phyloP scores from a whole-genome alignment of 35 echinoderm and acorn worm genomes.

The Apostichopus japonicus region DNA sequence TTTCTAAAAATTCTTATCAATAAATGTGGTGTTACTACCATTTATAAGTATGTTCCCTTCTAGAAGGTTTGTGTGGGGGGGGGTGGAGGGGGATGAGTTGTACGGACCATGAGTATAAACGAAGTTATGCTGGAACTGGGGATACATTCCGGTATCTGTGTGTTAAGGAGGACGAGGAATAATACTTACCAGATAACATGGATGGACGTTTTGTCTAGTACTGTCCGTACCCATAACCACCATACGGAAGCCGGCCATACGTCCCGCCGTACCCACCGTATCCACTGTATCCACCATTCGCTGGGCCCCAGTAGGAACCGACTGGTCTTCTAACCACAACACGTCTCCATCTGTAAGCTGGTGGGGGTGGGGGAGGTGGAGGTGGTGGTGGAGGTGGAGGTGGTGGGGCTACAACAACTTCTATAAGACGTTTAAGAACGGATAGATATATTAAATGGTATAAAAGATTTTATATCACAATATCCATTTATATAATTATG shows the following conservation, averaged over 20 bases:
- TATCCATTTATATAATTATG: too few relatives aligned
- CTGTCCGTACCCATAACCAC: background rate
- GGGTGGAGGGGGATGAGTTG: too few relatives aligned
- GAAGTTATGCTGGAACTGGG: too few relatives aligned
- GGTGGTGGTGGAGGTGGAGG: slow-evolving; percentile 25
- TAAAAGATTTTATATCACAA: too few relatives aligned
- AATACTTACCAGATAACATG: background rate
- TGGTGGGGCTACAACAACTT: slow-evolving; percentile 5
- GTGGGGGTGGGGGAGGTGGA: slow-evolving; percentile 13
- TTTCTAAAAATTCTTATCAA: too few relatives aligned
- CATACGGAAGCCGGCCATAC: background rate
- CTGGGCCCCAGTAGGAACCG: slow-evolving; percentile 19
- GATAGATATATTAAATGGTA: too few relatives aligned
- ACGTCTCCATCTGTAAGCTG: slow-evolving; percentile 34
- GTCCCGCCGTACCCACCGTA: background rate
- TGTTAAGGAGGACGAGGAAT: background rate
- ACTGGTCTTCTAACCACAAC: slow-evolving; percentile 22
- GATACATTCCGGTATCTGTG: background rate
- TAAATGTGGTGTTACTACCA: too few relatives aligned
- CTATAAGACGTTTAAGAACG: background rate
- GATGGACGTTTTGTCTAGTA: background rate
- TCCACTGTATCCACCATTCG: background rate
- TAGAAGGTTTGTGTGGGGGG: too few relatives aligned
- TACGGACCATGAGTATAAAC: too few relatives aligned
- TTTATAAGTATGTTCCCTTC: too few relatives aligned